Conservation (phyloP, 2,797 vertebrate genomes). For the Macropus fuliginosus region DNA sequence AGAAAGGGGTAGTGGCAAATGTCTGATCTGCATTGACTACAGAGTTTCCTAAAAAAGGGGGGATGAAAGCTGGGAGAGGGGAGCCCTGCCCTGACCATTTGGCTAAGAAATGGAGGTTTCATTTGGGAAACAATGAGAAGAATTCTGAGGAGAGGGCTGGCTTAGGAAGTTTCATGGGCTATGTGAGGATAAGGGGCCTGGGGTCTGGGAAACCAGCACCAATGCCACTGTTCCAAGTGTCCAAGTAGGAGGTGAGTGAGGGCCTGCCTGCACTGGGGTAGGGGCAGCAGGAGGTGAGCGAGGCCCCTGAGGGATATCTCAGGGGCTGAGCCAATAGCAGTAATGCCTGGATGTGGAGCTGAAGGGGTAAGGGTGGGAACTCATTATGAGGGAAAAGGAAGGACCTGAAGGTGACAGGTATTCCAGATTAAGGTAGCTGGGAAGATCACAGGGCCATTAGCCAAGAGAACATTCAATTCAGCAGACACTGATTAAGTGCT, state of each 20-base stretch:
- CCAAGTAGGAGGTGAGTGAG: not conserved
- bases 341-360: no score
- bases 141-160: not conserved
- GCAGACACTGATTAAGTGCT: not conserved
- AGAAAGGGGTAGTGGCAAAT: not conserved
- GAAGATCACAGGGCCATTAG: no score
- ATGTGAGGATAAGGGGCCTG: no score
- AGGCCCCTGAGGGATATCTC: not conserved
- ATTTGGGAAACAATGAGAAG: not conserved
- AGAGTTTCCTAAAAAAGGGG: no score
- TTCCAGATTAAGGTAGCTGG: not conserved
- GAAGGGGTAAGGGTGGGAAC: not conserved
- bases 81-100: not conserved
- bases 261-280: no score
- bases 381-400: not conserved
- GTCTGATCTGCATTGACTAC: not conserved
- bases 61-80: no score
- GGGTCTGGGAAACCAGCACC: not conserved
- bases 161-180: not conserved
- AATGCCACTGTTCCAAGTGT: not conserved
- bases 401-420: not conserved
- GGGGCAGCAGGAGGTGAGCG: no score
- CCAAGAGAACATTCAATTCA: not conserved
- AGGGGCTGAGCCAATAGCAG: no score
- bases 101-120: not conserved